Evolutionary conservation across 2,113 vertebrate species (phyloP), one percentile per base, ranked within the genome.

Genomic region (Dolichotis patagonum): DNA sequence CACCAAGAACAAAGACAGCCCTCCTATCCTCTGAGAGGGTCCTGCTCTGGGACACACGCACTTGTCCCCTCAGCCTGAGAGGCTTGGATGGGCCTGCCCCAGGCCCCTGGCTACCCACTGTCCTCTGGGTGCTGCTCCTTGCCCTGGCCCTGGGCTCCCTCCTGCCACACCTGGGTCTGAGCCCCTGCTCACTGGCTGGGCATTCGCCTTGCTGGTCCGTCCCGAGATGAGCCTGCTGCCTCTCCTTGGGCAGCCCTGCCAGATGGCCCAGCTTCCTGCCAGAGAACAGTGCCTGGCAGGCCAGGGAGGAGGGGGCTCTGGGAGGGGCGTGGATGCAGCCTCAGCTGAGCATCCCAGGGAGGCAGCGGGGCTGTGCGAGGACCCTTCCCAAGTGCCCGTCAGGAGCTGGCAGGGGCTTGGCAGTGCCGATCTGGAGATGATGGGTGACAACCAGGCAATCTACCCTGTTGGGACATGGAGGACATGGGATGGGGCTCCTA

Each of bases 1-100:
- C 6, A 5, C 16, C 71, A 75, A 28, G 41, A 12, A 75, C 41
- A 75, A 26, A 22, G 3, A n/a, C n/a, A n/a, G 75, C 32, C 67
- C 49, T 7, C 12, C 20, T 17, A 63, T 32, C 3, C 13, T 17
- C 49, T 20, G 38, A 52, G 54, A 43, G 52, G 41, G 28, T 38
- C 7, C 43, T 75, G 6, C 58, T 77, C 56, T 63, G 54, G 7
- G 32, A 26, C 43, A 24, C 6, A 12, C 1, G 8, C 1, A 8
- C 12, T 28, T 46, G 22, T 10, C 41, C 28, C 43, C 26, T 43
- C 71, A 75, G 71, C 38, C 71, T 73, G 71, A 41, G 71, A 22
- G 24, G 65, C 60, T 24, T 9, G 26, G 3, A 14, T 4, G 3
- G 2, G 1, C 32, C 19, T 0, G 0, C 3, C 28, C 56, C 41